Base-by-base conservation (phyloP, 2,113 vertebrate genomes). In the Tauraco erythrolophus region DNA sequence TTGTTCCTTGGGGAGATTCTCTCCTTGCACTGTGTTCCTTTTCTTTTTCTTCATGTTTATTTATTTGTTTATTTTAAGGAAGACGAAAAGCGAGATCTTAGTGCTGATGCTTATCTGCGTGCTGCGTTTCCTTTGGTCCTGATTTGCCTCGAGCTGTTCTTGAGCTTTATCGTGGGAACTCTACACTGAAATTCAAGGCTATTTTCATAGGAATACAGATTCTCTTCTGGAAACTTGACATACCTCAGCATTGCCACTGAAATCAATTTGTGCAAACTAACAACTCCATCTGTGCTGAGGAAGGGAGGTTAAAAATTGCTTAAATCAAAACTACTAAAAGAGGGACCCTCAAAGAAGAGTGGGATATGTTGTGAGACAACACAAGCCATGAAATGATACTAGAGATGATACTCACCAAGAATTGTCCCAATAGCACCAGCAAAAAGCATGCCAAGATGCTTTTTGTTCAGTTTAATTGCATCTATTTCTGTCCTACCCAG, bases 271-370 rank as follows among this genome's bases (percentile, higher is more conserved):
- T 96, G 93, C 88, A 92, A 93, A 83, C 51, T 68, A 94, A 96
- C 83, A 83, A 7, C 76, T 96, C 94, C 78, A 75, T 81, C 97
- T 77, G 78, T 12, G 25, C 90, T 18, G 24, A 64, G 30, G 81
- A 95, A 95, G 46, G 45, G 86, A 97, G 94, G 92, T 94, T 94
- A 84, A 97, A 97, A 91, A 93, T 50, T 43, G 72, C 72, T 95
- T 88, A 46, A 89, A 94, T 10, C 46, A 64, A 86, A 97, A 93
- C 53, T 80, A 60, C 92, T 92, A 65, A 84, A 94, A 84, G 53
- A 77, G 31, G 4, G 24, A 19, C 3, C 35, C 37, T 30, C 23
- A 41, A 77, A 72, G 84, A 93, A 89, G 70, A 95, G 87, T 8
- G 65, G 93, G 93, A 37, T 87, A 19, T 74, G 77, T 24, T 84